phyloP scores from a whole-genome alignment of 2,797 vertebrate genomes.

The Gallinago stenura region DNA sequence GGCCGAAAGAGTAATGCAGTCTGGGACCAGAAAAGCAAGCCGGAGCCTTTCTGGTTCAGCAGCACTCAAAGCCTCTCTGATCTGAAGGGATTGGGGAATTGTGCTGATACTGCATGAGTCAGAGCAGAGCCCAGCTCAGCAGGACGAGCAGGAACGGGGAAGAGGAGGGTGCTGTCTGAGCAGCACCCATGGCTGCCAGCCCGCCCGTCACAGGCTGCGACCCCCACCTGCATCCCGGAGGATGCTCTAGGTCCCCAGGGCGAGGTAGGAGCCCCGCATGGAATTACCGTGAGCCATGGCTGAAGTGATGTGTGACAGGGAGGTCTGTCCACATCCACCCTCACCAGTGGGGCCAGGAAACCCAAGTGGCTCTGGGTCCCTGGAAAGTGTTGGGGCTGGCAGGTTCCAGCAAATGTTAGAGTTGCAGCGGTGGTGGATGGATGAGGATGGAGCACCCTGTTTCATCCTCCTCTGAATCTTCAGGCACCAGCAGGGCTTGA shows the following conservation, averaged over 20 bases:
- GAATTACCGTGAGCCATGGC: rapidly evolving
- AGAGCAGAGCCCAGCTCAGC: slow-evolving; percentile 63
- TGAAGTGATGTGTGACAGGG: background rate
- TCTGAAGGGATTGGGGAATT: slow-evolving; percentile 31
- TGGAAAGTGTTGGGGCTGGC: rapidly evolving
- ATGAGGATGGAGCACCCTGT: background rate
- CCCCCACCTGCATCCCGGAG: background rate
- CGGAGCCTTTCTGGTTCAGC: slow-evolving; percentile 48
- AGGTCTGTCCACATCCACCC: background rate
- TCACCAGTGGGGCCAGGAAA: background rate
- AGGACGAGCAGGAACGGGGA: background rate
- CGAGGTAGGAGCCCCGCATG: rapidly evolving
- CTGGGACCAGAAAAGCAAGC: slow-evolving; percentile 57
- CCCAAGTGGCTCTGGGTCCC: background rate
- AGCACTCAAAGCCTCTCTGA: slow-evolving; percentile 62
- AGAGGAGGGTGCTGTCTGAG: background rate
- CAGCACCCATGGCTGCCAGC: background rate
- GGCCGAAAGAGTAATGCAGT: slow-evolving; percentile 31
- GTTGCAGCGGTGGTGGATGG: background rate
- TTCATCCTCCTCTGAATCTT: background rate
- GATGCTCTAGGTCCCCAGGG: background rate
- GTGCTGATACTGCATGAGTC: slow-evolving; percentile 67
- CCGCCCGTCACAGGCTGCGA: rapidly evolving
- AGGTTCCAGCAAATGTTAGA: background rate
- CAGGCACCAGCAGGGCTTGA: background rate